Conservation (phyloP, 2,113 vertebrate species). For the Seriola aureovittata region DNA sequence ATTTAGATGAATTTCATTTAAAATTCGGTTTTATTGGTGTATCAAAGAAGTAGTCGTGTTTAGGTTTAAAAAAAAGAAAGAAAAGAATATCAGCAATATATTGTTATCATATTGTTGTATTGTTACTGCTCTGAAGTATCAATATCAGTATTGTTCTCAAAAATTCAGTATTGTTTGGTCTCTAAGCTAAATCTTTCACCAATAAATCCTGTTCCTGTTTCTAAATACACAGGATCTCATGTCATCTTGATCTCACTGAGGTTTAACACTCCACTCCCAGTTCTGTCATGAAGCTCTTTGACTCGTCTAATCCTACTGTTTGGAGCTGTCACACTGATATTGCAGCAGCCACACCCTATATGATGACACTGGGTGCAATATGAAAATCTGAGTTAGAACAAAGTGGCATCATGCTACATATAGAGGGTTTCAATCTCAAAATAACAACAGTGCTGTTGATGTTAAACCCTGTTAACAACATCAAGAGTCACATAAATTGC, state of each 20-base stretch:
- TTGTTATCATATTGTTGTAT: neutral
- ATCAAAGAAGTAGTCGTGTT: too few relatives aligned
- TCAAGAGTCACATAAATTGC: neutral
- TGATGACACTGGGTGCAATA: slow-evolving; percentile 67
- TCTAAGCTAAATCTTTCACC: slow-evolving; percentile 11
- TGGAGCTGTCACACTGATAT: slow-evolving; percentile 49
- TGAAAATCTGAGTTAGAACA: slow-evolving; percentile 38
- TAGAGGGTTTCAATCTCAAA: slow-evolving; percentile 5
- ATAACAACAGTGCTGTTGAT: neutral
- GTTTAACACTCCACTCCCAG: slow-evolving; percentile 40
- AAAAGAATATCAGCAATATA: too few relatives aligned
- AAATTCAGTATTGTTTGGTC: neutral
- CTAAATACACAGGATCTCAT: slow-evolving; percentile 25
- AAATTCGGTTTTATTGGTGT: too few relatives aligned
- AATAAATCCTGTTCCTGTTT: slow-evolving; percentile 9
- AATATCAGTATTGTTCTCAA: neutral
- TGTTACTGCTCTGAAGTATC: too few relatives aligned
- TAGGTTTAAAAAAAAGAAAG: too few relatives aligned
- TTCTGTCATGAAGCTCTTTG: slow-evolving; percentile 31
- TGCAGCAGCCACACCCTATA: slow-evolving; percentile 59
- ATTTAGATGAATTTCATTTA: neutral
- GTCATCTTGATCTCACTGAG: slow-evolving; percentile 46
- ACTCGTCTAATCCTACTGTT: slow-evolving; percentile 60
- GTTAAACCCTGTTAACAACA: neutral
- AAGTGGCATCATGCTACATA: slow-evolving; percentile 38